phyloP scores from a whole-genome alignment of 2,113 vertebrate species.

The Cyprinus carpio region DNA sequence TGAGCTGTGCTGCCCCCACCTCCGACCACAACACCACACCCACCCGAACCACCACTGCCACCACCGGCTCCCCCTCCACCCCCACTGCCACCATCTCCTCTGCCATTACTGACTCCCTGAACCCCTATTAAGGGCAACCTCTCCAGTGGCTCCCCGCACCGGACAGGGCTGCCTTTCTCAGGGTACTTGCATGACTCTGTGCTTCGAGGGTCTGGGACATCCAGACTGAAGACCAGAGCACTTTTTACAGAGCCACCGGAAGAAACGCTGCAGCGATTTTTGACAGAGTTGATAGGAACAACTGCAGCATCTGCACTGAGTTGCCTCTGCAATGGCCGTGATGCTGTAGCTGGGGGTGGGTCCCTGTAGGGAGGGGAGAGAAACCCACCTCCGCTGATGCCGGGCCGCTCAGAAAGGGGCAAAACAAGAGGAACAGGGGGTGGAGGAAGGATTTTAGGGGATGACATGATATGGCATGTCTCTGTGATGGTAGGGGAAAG shows the following conservation, averaged over 20 bases:
- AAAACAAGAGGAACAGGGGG: slow-evolving; percentile 74
- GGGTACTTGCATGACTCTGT: slow-evolving; percentile 90
- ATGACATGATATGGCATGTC: slow-evolving; percentile 71
- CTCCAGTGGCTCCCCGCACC: slow-evolving; percentile 81
- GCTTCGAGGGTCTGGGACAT: slow-evolving; percentile 86
- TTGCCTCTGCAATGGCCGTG: slow-evolving; percentile 91
- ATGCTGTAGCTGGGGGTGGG: slow-evolving; percentile 78
- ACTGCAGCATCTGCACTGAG: slow-evolving; percentile 88
- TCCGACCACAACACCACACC: slow-evolving; percentile 64
- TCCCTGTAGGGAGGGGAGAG: slow-evolving; percentile 94
- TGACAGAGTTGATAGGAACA: slow-evolving; percentile 65
- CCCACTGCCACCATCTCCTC: slow-evolving; percentile 67
- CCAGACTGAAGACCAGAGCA: slow-evolving; percentile 87
- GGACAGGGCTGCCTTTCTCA: slow-evolving; percentile 86
- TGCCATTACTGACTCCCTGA: slow-evolving; percentile 67
- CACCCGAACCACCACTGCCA: slow-evolving; percentile 67
- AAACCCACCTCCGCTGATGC: slow-evolving; percentile 84
- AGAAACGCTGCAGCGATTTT: slow-evolving; percentile 88
- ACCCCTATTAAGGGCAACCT: slow-evolving; percentile 81
- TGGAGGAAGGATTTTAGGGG: slow-evolving; percentile 74
- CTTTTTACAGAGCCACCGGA: slow-evolving; percentile 85
- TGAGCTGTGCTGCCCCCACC: slow-evolving; percentile 61
- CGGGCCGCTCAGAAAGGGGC: slow-evolving; percentile 77
- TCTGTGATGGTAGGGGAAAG: slow-evolving; percentile 69
- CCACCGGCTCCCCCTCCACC: slow-evolving; percentile 72